phyloP scores from a whole-genome alignment of 2,888 invertebrate genomes.

The Callinectes sapidus region DNA sequence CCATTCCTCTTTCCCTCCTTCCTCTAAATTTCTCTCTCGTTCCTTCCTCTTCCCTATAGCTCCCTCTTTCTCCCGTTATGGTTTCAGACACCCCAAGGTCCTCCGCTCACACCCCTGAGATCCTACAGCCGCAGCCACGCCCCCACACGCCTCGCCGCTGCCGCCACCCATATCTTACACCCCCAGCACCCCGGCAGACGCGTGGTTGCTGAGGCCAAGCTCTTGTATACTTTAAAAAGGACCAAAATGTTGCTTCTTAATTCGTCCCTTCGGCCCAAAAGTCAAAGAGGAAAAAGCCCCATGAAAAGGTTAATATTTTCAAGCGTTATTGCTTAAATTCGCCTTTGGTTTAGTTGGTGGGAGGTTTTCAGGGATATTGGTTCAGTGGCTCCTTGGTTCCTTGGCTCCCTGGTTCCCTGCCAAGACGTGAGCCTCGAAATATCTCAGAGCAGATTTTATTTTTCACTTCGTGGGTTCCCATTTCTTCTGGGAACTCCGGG shows the following conservation, averaged over 20 bases:
- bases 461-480: neutral
- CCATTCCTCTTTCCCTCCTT: neutral
- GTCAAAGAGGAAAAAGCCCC: neutral
- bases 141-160: neutral
- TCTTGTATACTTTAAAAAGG: neutral
- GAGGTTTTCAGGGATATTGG: slow-evolving; percentile 3
- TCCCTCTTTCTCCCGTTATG: neutral
- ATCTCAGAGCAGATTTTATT: slow-evolving; percentile 15
- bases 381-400: neutral
- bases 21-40: neutral
- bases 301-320: neutral
- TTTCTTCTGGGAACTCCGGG: neutral
- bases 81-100: slow-evolving; percentile 1
- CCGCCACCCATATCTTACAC: neutral
- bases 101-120: neutral
- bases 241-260: neutral
- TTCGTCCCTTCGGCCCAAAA: neutral
- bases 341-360: neutral
- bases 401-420: neutral
- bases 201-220: neutral
- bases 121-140: neutral
- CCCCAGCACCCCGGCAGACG: neutral
- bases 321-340: neutral
- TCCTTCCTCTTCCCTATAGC: neutral
- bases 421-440: neutral